Percentiles rank a stretch among this genome's conserved stretches.
Conservation (phyloP, 1,140 invertebrate species). For the Zophobas atratus region DNA sequence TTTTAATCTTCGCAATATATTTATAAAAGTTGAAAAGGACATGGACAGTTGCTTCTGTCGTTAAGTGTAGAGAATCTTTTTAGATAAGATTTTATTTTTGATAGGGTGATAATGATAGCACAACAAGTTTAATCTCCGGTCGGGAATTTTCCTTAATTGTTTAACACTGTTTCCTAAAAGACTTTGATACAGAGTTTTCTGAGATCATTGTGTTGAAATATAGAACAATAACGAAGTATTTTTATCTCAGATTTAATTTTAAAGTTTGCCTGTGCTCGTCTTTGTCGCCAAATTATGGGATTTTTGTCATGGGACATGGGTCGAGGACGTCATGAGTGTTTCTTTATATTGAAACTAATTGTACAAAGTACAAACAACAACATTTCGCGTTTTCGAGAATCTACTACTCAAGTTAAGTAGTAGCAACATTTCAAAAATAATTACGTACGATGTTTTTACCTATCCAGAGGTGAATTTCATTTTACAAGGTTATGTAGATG, state of each 20-base stretch:
- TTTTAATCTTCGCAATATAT: too few species aligned
- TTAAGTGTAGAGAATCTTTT: too few species aligned
- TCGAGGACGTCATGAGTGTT: constrained; percentile 16
- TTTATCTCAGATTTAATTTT: constrained; percentile 1
- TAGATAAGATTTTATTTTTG: too few species aligned
- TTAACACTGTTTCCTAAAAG: too few species aligned
- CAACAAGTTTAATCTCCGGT: too few species aligned
- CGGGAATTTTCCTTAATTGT: too few species aligned
- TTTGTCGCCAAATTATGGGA: constrained; percentile 1
- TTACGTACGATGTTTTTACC: neutral
- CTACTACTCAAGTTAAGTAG: neutral
- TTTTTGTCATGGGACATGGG: constrained; percentile 3
- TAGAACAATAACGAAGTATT: neutral
- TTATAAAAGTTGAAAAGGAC: too few species aligned
- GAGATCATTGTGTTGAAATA: too few species aligned
- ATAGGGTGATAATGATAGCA: too few species aligned
- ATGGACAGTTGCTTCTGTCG: too few species aligned
- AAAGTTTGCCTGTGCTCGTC: neutral
- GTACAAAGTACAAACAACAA: neutral
- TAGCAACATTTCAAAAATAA: neutral
- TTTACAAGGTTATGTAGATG: neutral
- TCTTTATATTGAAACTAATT: constrained; percentile 1
- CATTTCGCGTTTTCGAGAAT: neutral
- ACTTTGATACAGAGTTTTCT: too few species aligned
- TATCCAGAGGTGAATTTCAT: constrained; percentile 1